Percentiles rank a stretch among this genome's conserved stretches.
Evolutionary conservation across 2,113 vertebrate species (phyloP).

Genomic region (Bufo bufo): DNA sequence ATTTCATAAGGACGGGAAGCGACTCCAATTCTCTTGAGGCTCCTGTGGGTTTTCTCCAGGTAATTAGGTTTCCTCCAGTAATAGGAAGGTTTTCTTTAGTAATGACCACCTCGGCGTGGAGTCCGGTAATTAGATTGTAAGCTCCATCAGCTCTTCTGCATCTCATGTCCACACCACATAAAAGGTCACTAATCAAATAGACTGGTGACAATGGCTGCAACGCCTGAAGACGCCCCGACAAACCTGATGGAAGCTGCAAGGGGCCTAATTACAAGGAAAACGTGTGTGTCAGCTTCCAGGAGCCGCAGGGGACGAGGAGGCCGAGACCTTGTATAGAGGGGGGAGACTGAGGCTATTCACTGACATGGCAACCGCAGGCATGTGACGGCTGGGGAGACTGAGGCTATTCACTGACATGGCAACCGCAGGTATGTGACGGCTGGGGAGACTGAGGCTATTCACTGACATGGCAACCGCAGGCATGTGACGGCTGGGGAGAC

Average conservation of each 20-base stretch:
- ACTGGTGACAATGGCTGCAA: not conserved
- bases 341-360: too few species aligned
- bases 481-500: too few species aligned
- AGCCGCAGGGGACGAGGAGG: not conserved
- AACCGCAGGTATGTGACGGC: too few species aligned
- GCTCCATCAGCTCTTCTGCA: not conserved
- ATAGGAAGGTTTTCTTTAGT: not conserved
- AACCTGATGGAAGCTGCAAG: not conserved
- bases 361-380: too few species aligned
- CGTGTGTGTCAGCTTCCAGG: not conserved
- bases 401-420: too few species aligned
- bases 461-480: too few species aligned
- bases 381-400: too few species aligned
- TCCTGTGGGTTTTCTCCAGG: not conserved
- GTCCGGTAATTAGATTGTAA: not conserved
- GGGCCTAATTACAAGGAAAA: conserved; percentile 39
- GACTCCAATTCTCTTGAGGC: not conserved
- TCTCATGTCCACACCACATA: not conserved
- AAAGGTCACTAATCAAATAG: not conserved
- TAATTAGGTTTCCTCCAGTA: not conserved
- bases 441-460: too few species aligned
- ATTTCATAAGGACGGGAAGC: too few species aligned
- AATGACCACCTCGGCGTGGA: not conserved
- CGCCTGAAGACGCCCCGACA: not conserved
- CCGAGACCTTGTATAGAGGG: too few species aligned